Conservation (phyloP, 37 sponge, comb jelly and placozoan genomes). For the Corticium candelabrum region DNA sequence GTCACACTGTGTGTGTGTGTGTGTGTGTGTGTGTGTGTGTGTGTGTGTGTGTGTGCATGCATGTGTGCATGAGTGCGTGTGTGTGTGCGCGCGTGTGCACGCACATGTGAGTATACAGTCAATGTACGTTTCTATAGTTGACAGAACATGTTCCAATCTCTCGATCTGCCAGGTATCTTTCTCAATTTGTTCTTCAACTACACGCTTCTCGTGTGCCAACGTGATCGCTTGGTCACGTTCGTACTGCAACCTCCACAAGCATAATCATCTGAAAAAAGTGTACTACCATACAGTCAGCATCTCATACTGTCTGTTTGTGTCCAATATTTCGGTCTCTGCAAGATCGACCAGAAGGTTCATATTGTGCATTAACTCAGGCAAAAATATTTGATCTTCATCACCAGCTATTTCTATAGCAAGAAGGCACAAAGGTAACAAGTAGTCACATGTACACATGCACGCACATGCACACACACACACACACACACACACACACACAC, state of each 20-base stretch:
- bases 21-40: no score
- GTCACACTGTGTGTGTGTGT: no score
- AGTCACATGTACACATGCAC: background rate
- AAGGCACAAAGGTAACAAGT: background rate
- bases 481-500: no score
- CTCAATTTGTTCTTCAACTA: constrained; percentile 19
- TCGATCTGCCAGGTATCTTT: constrained; percentile 45
- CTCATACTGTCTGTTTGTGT: constrained; percentile 38
- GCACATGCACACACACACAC: background rate
- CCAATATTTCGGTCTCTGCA: constrained; percentile 67
- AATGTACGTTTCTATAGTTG: constrained; percentile 47
- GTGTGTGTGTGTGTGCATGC: no score
- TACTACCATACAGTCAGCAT: background rate
- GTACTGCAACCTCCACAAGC: constrained; percentile 39
- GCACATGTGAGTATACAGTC: no score
- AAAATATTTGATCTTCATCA: constrained; percentile 23
- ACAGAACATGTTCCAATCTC: constrained; percentile 46
- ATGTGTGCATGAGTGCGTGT: no score
- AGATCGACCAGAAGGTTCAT: constrained; percentile 71
- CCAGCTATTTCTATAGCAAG: no score
- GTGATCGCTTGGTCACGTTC: constrained; percentile 72
- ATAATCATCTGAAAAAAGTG: background rate
- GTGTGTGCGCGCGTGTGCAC: no score
- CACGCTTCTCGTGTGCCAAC: constrained; percentile 56
- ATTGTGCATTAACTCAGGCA: constrained; percentile 80